A percentile compares a stretch with the other conserved stretches of the same genome.
Evolutionary conservation across 2,888 invertebrate genomes (phyloP).

Genomic region (Zygothrica quintamaculata): DNA sequence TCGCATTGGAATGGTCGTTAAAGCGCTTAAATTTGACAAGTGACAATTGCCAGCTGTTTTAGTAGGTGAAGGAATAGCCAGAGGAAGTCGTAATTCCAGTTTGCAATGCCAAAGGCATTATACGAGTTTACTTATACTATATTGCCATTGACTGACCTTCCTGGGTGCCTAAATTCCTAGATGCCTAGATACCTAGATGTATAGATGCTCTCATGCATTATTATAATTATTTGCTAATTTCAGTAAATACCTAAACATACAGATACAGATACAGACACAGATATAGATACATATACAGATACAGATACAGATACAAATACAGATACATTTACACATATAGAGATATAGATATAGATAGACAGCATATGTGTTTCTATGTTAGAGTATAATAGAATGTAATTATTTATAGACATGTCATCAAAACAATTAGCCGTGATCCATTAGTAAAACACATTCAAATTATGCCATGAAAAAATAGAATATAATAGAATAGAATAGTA

Average conservation of each 20-base stretch:
- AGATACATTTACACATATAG: not conserved
- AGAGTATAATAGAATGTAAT: constrained; percentile 5
- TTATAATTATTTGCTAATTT: constrained; percentile 46
- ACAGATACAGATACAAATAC: not conserved
- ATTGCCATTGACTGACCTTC: constrained; percentile 65
- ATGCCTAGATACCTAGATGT: not conserved
- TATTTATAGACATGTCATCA: constrained; percentile 68
- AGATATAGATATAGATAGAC: not conserved
- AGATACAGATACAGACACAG: not conserved
- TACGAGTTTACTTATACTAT: constrained; percentile 33
- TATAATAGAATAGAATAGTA: not conserved
- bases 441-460: constrained; percentile 43
- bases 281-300: not conserved
- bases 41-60: constrained; percentile 76
- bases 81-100: constrained; percentile 57
- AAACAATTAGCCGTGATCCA: constrained; percentile 73
- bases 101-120: constrained; percentile 71
- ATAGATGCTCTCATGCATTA: constrained; percentile 37
- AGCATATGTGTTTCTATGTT: not conserved
- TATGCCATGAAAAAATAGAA: constrained; percentile 16
- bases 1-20: constrained; percentile 74
- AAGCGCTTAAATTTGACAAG: constrained; percentile 65
- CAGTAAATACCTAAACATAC: constrained; percentile 8
- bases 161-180: too few species aligned
- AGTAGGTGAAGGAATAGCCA: not conserved